These are phyloP conservation scores for Brachypteracias leptosomus DNA, from an alignment of 2,113 vertebrate species.

Conservation along the genomic window DNA sequence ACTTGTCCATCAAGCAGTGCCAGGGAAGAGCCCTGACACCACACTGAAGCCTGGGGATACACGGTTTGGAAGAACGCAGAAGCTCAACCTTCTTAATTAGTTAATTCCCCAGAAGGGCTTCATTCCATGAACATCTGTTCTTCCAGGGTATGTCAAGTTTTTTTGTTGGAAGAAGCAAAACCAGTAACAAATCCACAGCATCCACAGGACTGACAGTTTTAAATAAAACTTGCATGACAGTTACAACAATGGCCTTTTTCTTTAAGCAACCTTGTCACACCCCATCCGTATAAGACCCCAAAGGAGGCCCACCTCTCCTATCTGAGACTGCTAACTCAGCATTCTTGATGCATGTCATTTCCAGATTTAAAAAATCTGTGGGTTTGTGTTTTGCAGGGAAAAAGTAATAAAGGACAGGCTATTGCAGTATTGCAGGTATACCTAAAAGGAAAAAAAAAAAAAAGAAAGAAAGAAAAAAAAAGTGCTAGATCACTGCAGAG, in stretches of 20 bases:
- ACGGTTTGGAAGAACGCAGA: not conserved
- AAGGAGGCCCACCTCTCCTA: not conserved
- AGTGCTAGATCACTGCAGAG: not conserved
- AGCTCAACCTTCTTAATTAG: conserved; percentile 30
- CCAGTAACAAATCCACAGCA: not conserved
- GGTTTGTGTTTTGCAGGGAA: not conserved
- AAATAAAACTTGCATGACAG: not conserved
- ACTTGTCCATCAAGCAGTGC: not conserved
- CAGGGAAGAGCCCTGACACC: conserved; percentile 14
- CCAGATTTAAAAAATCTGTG: not conserved
- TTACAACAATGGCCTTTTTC: not conserved
- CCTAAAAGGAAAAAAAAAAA: not conserved
- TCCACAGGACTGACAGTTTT: not conserved
- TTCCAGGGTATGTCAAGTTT: not conserved
- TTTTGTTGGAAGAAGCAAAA: not conserved
- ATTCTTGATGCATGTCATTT: not conserved
- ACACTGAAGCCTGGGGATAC: not conserved
- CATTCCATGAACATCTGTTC: not conserved
- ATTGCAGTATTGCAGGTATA: not conserved
- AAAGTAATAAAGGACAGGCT: not conserved
- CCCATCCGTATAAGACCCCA: not conserved
- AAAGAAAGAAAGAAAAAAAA: not conserved
- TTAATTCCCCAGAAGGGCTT: conserved; percentile 38
- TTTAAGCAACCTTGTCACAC: not conserved
- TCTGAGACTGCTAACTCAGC: rapidly evolving